Base-by-base conservation (phyloP, 2,113 vertebrate species). In the Empidonax alnorum region DNA sequence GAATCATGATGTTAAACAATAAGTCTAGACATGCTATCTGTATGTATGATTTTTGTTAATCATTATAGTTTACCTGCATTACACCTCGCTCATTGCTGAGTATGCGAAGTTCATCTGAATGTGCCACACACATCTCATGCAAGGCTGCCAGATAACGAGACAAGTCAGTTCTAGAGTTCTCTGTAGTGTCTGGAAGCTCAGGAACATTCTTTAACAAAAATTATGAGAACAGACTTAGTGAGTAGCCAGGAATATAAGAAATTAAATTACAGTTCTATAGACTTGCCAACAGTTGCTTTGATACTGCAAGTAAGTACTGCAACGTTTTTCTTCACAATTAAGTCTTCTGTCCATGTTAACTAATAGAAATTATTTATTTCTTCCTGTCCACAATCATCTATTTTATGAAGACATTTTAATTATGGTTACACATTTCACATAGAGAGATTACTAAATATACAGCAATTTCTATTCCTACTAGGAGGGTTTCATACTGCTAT, bases 21-120 rank as follows among this genome's bases (percentile, higher is more conserved):
- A 81, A 61, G 63, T 88, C 63, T 49, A 53, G 62, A 71, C 52
- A 31, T 67, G 41, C 65, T 90, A 76, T 80, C 52, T 72, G 10
- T 59, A 71, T 53, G 39, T 61, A 39, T 80, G 79, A 76, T 80
- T 80, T 84, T 61, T 76, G 55, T 87, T 79, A 91, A 62, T 55
- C 66, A 69, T 68, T 79, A 28, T 66, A 49, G 56, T 98, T 97
- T 95, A 99, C 99, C 99, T 99, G 99, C 97, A 99, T 99, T 27
- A 98, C 99, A 67, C 99, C 99, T 88, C 98, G 98, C 90, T 99
- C 99, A 17, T 99, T 99, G 97, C 99, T 99, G 92, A 99, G 98
- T 5, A 99, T 99, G 92, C 99, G 98, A 50, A 99, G 98, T 96
- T 99, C 99, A 65, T 99, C 99, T 20, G 99, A 99, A 97, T 99